Percentiles rank a stretch among this genome's conserved stretches.
phyloP scores from a whole-genome alignment of 2,113 vertebrate genomes.

The Orcinus orca region DNA sequence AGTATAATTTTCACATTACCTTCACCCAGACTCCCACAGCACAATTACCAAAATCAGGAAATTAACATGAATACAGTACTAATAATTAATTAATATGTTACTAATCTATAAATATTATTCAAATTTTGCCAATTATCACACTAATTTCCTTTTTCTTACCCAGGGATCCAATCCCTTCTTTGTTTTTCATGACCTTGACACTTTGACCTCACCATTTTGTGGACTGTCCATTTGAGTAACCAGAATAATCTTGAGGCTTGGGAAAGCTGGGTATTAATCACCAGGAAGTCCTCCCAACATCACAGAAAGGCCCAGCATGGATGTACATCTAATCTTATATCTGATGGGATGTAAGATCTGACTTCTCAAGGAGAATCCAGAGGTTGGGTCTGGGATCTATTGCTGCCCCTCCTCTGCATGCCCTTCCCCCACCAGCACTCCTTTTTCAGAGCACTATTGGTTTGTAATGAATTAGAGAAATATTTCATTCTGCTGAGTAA shows the following conservation, averaged over 20 bases:
- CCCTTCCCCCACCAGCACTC: background rate
- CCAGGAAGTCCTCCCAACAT: background rate
- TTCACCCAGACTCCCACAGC: background rate
- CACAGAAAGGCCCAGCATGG: background rate
- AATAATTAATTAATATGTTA: background rate
- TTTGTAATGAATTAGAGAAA: conserved; percentile 41
- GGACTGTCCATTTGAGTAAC: background rate
- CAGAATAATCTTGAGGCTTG: background rate
- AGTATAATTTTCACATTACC: background rate
- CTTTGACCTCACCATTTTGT: background rate
- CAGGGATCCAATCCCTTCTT: background rate
- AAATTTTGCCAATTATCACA: background rate
- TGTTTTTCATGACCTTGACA: background rate
- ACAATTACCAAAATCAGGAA: background rate
- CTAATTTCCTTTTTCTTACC: background rate
- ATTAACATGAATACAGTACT: background rate
- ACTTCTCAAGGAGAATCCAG: background rate
- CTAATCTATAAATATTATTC: background rate
- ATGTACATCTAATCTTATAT: background rate
- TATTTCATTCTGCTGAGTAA: background rate
- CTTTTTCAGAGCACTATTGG: background rate
- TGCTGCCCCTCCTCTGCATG: background rate
- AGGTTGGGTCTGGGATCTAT: background rate
- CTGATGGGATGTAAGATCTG: background rate
- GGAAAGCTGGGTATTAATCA: background rate